Conservation (phyloP, 64 coral and sea anemone species). For the Montipora efflorescens region DNA sequence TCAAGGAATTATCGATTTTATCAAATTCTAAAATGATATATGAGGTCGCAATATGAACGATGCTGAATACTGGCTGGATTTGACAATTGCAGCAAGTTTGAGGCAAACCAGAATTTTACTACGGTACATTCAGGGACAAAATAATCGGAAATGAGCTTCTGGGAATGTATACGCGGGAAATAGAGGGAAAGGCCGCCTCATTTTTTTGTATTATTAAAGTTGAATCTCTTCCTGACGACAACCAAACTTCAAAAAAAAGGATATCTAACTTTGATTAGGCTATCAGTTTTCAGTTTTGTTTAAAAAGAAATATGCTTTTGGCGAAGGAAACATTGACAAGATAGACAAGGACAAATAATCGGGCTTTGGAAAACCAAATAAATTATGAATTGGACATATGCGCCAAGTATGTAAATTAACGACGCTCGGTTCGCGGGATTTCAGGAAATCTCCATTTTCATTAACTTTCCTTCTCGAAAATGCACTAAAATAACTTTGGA, state of each 20-base stretch:
- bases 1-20: constrained; percentile 27
- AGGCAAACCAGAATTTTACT: neutral
- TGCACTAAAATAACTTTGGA: neutral
- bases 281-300: neutral
- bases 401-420: constrained; percentile 47
- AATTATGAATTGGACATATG: constrained; percentile 46
- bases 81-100: neutral
- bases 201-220: neutral
- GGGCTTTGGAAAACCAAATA: constrained; percentile 2
- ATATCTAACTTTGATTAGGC: neutral
- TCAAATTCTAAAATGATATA: neutral
- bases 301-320: neutral
- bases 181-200: neutral
- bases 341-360: neutral
- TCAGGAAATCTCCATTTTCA: constrained; percentile 3
- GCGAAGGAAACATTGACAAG: neutral
- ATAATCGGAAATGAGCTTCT: constrained; percentile 8
- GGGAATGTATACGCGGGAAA: neutral
- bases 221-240: neutral
- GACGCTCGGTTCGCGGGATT: neutral
- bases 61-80: neutral
- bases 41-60: neutral
- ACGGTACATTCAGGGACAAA: neutral
- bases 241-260: neutral
- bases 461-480: neutral